Evolutionary conservation across 2,888 invertebrate genomes (phyloP), one percentile per base, ranked within the genome.

Genomic region (Lomographa bimaculata): DNA sequence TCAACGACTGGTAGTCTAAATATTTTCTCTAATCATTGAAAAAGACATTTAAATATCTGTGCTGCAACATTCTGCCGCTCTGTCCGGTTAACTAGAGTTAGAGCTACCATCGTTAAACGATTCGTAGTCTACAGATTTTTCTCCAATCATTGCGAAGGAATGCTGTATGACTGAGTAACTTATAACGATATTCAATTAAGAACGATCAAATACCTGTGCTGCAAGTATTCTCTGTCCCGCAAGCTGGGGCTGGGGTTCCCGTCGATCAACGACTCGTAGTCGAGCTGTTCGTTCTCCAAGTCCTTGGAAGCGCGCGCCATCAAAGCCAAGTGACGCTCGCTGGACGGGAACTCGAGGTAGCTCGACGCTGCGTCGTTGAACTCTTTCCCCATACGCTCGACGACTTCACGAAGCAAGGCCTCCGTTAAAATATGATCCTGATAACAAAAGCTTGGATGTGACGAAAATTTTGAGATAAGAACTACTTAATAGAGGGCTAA

Each of bases 141-240:
- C n/a, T n/a, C n/a, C n/a, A n/a, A n/a, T n/a, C n/a, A n/a, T n/a
- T n/a, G n/a, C n/a, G n/a, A n/a, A n/a, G n/a, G n/a, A n/a, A n/a
- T n/a, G n/a, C n/a, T n/a, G n/a, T n/a, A n/a, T n/a, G n/a, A n/a
- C n/a, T n/a, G n/a, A n/a, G n/a, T n/a, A n/a, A n/a, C n/a, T n/a
- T n/a, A n/a, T n/a, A n/a, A n/a, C n/a, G n/a, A n/a, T n/a, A n/a
- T n/a, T n/a, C n/a, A n/a, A n/a, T n/a, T n/a, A 3, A 14, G 4
- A 14, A 14, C 14, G 14, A 2, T 14, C 3, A 4, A 2, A 14
- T 49, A 89, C 89, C 94, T 96, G 77, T 97, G 97, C 68, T 95
- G 95, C 58, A 97, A 69, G 68, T 94, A 97, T 70, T 97, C 97
- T 63, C 95, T 95, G 77, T 97, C 97, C 11, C 97, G 91, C 46